Evolutionary conservation across 2,797 vertebrate genomes (phyloP), one percentile per base, ranked within the genome.

Genomic region (Gallinago stenura): DNA sequence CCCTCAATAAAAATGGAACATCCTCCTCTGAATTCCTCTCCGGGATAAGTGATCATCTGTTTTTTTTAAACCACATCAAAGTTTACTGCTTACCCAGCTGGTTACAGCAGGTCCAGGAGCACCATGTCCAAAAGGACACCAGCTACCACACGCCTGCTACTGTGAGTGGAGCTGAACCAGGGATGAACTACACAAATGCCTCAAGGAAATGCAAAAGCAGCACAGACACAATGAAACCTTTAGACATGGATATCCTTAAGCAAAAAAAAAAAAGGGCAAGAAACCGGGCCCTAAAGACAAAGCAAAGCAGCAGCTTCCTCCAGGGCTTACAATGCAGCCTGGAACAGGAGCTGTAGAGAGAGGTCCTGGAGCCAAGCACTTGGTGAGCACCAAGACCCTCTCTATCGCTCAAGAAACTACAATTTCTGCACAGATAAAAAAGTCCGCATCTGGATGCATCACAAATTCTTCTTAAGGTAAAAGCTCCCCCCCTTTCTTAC

Each of bases 1-100:
- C 22, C 66, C 70, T 82, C 64, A 48, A 60, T 33, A 78, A 82
- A 92, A 95, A 82, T 7, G 8, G 37, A 87, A n/a, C 43, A 50
- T 12, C 53, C 58, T 54, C 70, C 61, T 71, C 71, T 50, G 45
- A 81, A 75, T 60, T 85, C 22, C 22, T 39, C 22, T 41, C 79
- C 2, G 15, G 18, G 10, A 30, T 57, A 82, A 3, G 18, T 31
- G 6, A 19, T 21, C 62, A 54, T 48, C 56, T 50, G 50, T 10
- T 0, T 10, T 71, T 68, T 78, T 53, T 46, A 83, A 83, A 80
- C 20, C 16, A 60, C 18, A n/a, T 18, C 15, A 70, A 43, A 43
- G 50, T 33, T 83, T 83, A 88, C 53, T 41, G 71, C 37, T 64
- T 62, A 43, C 15, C 25, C 77, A 68, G 35, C 28, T 70, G 26